phyloP scores from a whole-genome alignment of 2,113 vertebrate species.

The Mola mola region DNA sequence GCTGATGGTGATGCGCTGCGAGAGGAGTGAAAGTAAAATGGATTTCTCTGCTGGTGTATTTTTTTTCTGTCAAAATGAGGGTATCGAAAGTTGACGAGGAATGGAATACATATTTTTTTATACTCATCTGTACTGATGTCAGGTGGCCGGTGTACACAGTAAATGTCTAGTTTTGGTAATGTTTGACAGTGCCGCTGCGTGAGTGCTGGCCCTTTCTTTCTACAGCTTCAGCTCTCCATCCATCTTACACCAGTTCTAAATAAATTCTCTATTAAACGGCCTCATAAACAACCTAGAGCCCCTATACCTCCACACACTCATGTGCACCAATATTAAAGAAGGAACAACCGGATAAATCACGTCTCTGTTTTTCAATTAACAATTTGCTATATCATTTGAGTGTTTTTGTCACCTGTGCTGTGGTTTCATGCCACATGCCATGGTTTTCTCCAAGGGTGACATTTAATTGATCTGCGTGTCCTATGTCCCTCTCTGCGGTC shows the following conservation, averaged over 20 bases:
- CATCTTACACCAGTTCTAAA: too few species aligned
- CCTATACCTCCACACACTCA: background rate
- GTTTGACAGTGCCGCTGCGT: slow-evolving; percentile 40
- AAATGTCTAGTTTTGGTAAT: slow-evolving; percentile 60
- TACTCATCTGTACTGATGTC: slow-evolving; percentile 56
- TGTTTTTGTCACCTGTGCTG: slow-evolving; percentile 13
- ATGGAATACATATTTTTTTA: slow-evolving; percentile 62
- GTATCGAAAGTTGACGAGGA: slow-evolving; percentile 46
- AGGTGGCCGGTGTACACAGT: slow-evolving; percentile 27
- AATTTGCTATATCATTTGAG: too few species aligned
- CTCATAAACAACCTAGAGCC: slow-evolving; percentile 67
- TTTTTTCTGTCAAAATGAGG: slow-evolving; percentile 45
- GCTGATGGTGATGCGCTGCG: slow-evolving; percentile 28
- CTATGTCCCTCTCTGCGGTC: slow-evolving; percentile 30
- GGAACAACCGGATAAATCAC: too few species aligned
- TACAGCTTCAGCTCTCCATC: slow-evolving; percentile 42
- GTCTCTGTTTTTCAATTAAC: too few species aligned
- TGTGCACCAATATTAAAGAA: too few species aligned
- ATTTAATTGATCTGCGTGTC: slow-evolving; percentile 62
- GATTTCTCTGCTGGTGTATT: slow-evolving; percentile 57
- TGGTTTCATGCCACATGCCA: slow-evolving; percentile 44
- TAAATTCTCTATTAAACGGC: slow-evolving; percentile 59
- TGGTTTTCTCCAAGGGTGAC: slow-evolving; percentile 52
- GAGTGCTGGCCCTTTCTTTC: slow-evolving; percentile 45
- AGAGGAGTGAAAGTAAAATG: slow-evolving; percentile 34